Base-by-base conservation (phyloP, 1,140 invertebrate genomes). In the Drosophila hydei region DNA sequence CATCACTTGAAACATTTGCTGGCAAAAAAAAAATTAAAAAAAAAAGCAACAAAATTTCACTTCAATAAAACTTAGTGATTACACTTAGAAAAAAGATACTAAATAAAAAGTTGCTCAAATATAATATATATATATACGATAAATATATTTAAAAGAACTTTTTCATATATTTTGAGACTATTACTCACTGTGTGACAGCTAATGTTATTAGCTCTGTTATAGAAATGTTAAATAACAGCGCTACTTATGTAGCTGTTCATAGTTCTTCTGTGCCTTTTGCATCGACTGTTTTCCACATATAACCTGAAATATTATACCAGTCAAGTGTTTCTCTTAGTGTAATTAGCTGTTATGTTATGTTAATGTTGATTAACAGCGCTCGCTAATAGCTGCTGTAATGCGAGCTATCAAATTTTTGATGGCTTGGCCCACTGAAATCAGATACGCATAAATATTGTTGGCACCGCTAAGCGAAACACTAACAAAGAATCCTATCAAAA, bases 401-500 rank as follows among this genome's bases (percentile, higher is more conserved):
- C 45, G 63, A 36, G 58, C 58, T 45, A 83, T 63, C 83, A 67
- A 81, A 64, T 19, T 52, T 83, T 72, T 67, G 58, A 83, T 70
- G 43, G 8, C 58, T 54, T 65, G 60, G 47, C 33, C 56, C 73
- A 42, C 52, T 60, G 62, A 77, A 75, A 88, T 67, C 61, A 59
- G 59, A 77, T 77, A 52, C 67, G 47, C 73, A 64, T 52, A 61
- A 50, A 40, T 64, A 51, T 61, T 68, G 79, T 77, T 58, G 69
- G 40, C 48, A 80, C 65, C 50, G 50, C 61, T 47, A 27, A 48
- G 45, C 36, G 27, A 48, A 65, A 36, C 33, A 48, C 38, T 23
- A 63, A 50, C 51, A 58, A 48, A 36, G 50, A 63, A 69, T 30
- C 52, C 64, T 50, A 83, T 83, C 80, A 77, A 80, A 87, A 74